phyloP scores from a whole-genome alignment of 2,797 vertebrate species.

The Chaunax sp. region DNA sequence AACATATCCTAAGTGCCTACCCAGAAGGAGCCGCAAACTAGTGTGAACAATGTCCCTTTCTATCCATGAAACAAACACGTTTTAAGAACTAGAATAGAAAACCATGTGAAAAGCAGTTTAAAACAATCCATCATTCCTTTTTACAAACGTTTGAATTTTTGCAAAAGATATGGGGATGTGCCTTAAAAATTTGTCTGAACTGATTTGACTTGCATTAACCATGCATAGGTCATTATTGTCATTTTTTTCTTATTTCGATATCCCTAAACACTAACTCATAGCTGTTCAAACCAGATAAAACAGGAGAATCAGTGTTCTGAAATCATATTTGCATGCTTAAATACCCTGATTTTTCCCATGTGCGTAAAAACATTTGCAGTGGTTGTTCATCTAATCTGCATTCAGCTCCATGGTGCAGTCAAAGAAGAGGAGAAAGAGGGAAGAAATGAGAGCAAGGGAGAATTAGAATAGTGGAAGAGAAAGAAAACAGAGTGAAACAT shows the following conservation, averaged over 20 bases:
- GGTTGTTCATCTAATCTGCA: conserved; percentile 55
- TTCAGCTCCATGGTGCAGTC: conserved; percentile 45
- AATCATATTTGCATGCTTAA: conserved; percentile 56
- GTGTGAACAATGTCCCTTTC: background rate
- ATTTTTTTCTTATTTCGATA: conserved; percentile 17
- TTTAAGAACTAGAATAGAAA: background rate
- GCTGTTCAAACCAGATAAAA: conserved; percentile 45
- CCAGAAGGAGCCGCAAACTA: background rate
- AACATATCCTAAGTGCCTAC: background rate
- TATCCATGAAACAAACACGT: conserved; percentile 2
- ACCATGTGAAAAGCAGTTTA: background rate
- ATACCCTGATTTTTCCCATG: conserved; percentile 46
- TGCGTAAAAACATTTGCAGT: conserved; percentile 46
- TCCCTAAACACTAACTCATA: conserved; percentile 11
- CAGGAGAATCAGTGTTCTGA: conserved; percentile 24
- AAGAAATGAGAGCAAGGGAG: conserved; percentile 37
- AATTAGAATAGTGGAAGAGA: conserved; percentile 36
- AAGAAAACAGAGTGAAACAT: conserved; percentile 16
- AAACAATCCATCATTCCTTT: background rate
- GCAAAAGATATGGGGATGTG: background rate
- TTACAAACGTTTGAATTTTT: background rate
- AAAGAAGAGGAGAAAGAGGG: conserved; percentile 20
- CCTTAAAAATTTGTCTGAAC: background rate
- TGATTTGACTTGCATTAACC: background rate
- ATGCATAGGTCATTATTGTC: conserved; percentile 5